Evolutionary conservation across 1,140 invertebrate species (phyloP), one percentile per base, ranked within the genome.

Genomic region (Lordiphosa clarofinis): DNA sequence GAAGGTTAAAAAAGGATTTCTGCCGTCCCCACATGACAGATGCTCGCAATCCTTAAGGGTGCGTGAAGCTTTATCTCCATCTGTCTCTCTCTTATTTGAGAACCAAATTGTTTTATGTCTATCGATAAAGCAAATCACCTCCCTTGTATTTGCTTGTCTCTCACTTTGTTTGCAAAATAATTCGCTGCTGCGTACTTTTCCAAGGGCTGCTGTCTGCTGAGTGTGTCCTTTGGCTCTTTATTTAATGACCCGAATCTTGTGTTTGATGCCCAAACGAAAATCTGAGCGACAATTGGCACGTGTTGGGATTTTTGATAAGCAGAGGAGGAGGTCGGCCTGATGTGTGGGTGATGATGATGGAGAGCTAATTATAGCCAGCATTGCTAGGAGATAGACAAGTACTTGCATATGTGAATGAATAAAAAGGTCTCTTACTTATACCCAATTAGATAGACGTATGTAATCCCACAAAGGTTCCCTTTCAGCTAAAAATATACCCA

Each of bases 61-160:
- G 35, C 31, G 24, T 19, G n/a, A 48, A 36, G 15, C 43, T 9
- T n/a, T 28, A n/a, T 5, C 11, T 31, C 11, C n/a, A n/a, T n/a
- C n/a, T n/a, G n/a, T 9, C 7, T 15, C 7, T 8, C 5, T 8
- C 31, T 46, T 71, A 37, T 57, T 57, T 62, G 36, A 36, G 4
- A 59, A 53, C 69, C 74, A 78, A 78, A 78, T 78, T 78, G 74
- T 79, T 78, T 78, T 79, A 73, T 78, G 74, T 64, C 68, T 73
- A 73, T 79, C 64, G 74, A 78, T 78, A 79, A 73, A 73, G 73
- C 63, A 78, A 78, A 78, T 79, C 63, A 73, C 63, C 78, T 73
- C 55, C 63, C 69, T 57, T 49, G 50, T 28, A 52, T 56, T 73
- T 52, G 55, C 69, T 57, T 49, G 50, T 28, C 62, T 47, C 59